phyloP scores from a whole-genome alignment of 2,797 vertebrate species.

The Sciurus vulgaris region DNA sequence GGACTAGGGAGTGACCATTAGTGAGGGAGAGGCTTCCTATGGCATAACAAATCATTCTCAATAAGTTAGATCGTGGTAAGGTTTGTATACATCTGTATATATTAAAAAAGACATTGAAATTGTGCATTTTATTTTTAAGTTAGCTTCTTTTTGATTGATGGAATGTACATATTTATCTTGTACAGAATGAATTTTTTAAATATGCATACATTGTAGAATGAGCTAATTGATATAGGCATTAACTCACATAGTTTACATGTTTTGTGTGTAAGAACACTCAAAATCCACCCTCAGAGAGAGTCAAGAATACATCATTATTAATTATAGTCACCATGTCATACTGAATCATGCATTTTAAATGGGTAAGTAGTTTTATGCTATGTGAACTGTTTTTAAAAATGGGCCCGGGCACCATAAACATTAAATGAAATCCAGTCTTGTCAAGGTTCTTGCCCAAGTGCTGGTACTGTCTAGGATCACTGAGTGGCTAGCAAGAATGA shows the following conservation, averaged over 20 bases:
- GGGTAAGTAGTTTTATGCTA: not conserved
- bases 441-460: not conserved
- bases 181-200: not conserved
- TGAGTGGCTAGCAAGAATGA: not conserved
- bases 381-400: not conserved
- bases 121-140: not conserved
- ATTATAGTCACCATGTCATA: not conserved
- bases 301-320: not conserved
- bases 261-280: not conserved
- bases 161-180: not conserved
- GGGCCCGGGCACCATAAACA: not conserved
- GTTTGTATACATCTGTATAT: not conserved
- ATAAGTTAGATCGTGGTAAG: not conserved
- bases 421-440: not conserved
- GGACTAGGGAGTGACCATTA: not conserved
- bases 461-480: not conserved
- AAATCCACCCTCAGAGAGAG: not conserved
- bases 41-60: not conserved
- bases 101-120: not conserved
- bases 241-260: not conserved
- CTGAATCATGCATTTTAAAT: not conserved
- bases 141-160: not conserved
- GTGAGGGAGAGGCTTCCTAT: not conserved
- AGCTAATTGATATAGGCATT: no score
- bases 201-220: no score